Evolutionary conservation across 2,113 vertebrate genomes (phyloP).

Genomic region (Clarias magur): DNA sequence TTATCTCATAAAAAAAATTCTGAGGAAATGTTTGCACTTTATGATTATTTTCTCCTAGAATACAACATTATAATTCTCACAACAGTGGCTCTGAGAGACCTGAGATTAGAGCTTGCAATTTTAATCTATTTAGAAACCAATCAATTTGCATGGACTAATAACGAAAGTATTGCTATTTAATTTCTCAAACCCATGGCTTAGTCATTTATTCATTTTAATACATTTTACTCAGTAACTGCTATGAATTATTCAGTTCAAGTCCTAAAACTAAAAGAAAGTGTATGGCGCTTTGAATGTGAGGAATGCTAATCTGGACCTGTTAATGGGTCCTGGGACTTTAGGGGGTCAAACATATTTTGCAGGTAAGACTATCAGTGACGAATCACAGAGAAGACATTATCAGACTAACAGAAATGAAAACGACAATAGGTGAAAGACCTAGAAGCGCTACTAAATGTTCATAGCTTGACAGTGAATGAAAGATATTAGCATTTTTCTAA

Average conservation of each 20-base stretch:
- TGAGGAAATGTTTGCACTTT: background rate
- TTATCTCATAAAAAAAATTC: background rate
- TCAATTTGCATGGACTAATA: background rate
- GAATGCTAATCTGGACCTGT: background rate
- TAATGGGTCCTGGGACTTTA: background rate
- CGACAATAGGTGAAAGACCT: slow-evolving; percentile 17
- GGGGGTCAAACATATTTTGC: background rate
- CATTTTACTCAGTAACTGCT: background rate
- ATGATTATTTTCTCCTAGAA: background rate
- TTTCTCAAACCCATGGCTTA: slow-evolving; percentile 4
- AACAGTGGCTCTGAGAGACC: background rate
- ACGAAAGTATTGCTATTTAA: background rate
- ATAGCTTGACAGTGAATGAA: slow-evolving; percentile 16
- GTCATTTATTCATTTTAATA: background rate
- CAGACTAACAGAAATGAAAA: background rate
- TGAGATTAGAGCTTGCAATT: background rate
- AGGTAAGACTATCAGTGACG: background rate
- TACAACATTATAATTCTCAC: background rate
- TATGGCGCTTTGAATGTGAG: too few species aligned
- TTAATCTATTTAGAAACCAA: background rate
- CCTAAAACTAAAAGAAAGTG: slow-evolving; percentile 4
- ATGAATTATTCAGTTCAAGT: slow-evolving; percentile 14
- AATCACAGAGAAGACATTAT: background rate
- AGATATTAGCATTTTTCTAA: slow-evolving; percentile 32
- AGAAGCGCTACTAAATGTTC: background rate